Percentiles rank a stretch among this genome's conserved stretches.
These are phyloP conservation scores for Drosophila equinoxialis DNA, from an alignment of 1,140 invertebrate genomes.

Conservation along the genomic window DNA sequence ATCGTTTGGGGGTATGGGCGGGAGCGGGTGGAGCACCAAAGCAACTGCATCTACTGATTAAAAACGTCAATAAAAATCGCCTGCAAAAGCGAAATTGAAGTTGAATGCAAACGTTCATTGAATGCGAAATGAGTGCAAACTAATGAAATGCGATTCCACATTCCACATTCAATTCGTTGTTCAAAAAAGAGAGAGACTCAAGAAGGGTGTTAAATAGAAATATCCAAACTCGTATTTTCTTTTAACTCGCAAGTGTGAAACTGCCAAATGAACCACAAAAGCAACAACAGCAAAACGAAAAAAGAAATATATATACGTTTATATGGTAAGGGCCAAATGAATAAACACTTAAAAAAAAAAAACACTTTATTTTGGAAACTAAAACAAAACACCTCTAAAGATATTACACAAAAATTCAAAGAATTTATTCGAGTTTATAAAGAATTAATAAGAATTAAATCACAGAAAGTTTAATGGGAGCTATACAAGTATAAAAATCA, in stretches of 20 bases:
- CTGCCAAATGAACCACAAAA: conserved; percentile 8
- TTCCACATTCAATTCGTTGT: background rate
- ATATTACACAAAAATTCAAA: no score
- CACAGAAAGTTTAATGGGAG: no score
- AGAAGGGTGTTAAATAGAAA: background rate
- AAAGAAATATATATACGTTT: no score
- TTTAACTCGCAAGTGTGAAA: conserved; percentile 8
- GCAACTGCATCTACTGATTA: conserved; percentile 68
- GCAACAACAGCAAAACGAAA: background rate
- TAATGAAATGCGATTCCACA: conserved; percentile 54
- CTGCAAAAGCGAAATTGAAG: conserved; percentile 68
- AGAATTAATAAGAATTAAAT: no score
- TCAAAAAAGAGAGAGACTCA: no score
- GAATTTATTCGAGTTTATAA: no score
- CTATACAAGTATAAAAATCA: no score
- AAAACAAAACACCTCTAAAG: no score
- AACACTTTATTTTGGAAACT: background rate
- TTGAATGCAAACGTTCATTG: conserved; percentile 69
- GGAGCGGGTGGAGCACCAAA: background rate
- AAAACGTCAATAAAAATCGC: conserved; percentile 79
- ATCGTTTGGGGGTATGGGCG: conserved; percentile 4
- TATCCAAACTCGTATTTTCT: conserved; percentile 10
- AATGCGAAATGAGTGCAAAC: conserved; percentile 74
- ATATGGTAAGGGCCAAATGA: background rate
- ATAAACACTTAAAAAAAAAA: no score